Conservation (phyloP, 92 coral and sea anemone genomes). For the Bergia puertoricense region DNA sequence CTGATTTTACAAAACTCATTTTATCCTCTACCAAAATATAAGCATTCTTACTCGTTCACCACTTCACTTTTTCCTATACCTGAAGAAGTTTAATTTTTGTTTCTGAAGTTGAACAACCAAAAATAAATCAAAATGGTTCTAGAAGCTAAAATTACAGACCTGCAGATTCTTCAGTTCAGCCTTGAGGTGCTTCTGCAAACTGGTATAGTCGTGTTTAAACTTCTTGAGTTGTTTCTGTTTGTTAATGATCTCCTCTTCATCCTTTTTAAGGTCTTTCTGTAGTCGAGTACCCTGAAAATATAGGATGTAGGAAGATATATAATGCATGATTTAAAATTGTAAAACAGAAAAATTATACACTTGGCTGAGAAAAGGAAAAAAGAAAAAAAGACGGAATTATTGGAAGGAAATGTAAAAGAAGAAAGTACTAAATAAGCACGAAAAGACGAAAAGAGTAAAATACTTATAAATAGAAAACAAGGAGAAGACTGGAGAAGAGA, state of each 20-base stretch:
- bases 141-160: conserved; percentile 47
- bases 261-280: conserved; percentile 82
- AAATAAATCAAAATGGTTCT: background rate
- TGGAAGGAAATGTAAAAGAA: background rate
- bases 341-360: background rate
- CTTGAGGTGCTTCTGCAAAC: conserved; percentile 85
- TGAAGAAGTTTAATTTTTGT: too few relatives aligned
- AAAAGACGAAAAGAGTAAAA: background rate
- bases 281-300: conserved; percentile 79
- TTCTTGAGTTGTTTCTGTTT: conserved; percentile 90
- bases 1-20: background rate
- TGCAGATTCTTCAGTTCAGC: conserved; percentile 70
- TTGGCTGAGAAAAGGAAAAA: background rate
- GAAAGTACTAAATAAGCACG: background rate
- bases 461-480: background rate
- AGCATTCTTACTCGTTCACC: too few relatives aligned
- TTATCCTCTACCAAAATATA: too few relatives aligned
- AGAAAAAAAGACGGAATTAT: background rate
- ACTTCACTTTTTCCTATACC: too few relatives aligned
- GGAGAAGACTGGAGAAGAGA: background rate
- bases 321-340: too few relatives aligned
- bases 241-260: conserved; percentile 75
- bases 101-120: too few relatives aligned
- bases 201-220: conserved; percentile 81
- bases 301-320: background rate